Percentiles rank a stretch among this genome's conserved stretches.
These are phyloP conservation scores for Gymnogyps californianus DNA, from an alignment of 2,113 vertebrate species.

Conservation along the genomic window DNA sequence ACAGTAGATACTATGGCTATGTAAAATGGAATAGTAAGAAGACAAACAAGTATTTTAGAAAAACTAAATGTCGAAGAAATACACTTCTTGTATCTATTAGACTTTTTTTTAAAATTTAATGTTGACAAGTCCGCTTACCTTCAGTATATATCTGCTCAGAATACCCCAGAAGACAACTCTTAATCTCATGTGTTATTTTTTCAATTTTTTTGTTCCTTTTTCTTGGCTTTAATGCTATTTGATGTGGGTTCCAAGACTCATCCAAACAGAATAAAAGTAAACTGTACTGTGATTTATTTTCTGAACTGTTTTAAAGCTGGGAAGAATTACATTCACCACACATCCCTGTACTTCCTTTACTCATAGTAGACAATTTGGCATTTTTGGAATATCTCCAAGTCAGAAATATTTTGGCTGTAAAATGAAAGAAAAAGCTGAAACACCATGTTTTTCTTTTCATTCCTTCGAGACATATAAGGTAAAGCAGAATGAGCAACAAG, in stretches of 20 bases:
- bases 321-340: not conserved
- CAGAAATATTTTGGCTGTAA: not conserved
- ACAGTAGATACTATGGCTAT: not conserved
- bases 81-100: not conserved
- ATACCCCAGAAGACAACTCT: not conserved
- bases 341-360: not conserved
- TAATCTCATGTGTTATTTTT: rapidly evolving
- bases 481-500: not conserved
- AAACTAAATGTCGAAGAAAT: not conserved
- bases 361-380: not conserved
- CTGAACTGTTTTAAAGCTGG: not conserved
- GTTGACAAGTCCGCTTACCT: not conserved
- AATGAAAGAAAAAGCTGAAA: not conserved
- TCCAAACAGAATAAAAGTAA: not conserved
- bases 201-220: rapidly evolving
- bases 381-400: not conserved
- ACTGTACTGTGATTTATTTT: not conserved
- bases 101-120: not conserved
- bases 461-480: not conserved
- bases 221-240: not conserved
- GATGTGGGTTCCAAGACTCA: not conserved
- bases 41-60: not conserved
- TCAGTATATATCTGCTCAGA: not conserved
- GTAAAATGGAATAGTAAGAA: not conserved
- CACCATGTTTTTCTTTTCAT: not conserved